Evolutionary conservation across 2,888 invertebrate genomes (phyloP), one percentile per base, ranked within the genome.

Genomic region (Watsonalla cultraria): DNA sequence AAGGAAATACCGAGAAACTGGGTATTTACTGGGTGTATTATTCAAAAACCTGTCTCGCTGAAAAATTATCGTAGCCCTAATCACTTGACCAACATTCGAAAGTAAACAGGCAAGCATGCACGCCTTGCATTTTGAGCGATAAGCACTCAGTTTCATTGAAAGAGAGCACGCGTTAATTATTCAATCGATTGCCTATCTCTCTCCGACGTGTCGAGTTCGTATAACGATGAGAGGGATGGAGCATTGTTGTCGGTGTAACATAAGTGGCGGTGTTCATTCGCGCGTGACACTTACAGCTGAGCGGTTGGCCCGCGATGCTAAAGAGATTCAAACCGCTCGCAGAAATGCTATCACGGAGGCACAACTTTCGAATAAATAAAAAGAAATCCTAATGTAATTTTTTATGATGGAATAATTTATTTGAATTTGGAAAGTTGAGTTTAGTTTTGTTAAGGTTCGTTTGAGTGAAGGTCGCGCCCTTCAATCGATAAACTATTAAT

Each of bases 401-500:
- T 71, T 69, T 70, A 52, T 68, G 57, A 89, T 87, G 86, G 83
- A 74, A 78, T 84, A 82, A 75, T 59, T 58, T 60, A 67, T 74
- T 78, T 74, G 64, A 70, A 71, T 68, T 68, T 66, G 66, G 61
- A 66, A 68, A 80, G 83, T 86, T 83, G 76, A 80, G 74, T 86
- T 86, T 83, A 76, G 76, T 86, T 87, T 82, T 73, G 82, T 83
- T 83, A 78, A 77, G 77, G 71, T 24, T 24, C 24, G 78, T 78
- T 78, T 72, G 74, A 64, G 67, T 76, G 84, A 89, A 89, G 90
- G 90, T 88, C 89, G 81, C 78, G 86, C 77, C 85, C 86, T 86
- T 88, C 80, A 88, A 90, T 90, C 90, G 88, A 90, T 89, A 85
- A 83, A 88, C 86, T 86, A 87, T 90, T 89, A 86, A 84, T 85